A percentile compares a stretch with the other conserved stretches of the same genome.
phyloP scores from a whole-genome alignment of 2,797 vertebrate species.

The Poecilia velifera region DNA sequence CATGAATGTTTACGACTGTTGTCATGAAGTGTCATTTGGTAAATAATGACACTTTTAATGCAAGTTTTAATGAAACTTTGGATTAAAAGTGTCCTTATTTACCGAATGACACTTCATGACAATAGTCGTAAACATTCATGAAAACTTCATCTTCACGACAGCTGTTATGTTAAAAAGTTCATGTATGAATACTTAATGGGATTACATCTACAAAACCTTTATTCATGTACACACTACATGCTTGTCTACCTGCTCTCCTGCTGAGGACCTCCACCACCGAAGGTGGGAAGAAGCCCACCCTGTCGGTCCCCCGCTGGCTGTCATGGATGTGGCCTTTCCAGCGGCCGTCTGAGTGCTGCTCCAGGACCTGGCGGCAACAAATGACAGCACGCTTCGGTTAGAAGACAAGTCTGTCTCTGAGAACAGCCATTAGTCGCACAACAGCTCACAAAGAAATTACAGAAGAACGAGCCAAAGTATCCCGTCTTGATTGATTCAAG shows the following conservation, averaged over 20 bases:
- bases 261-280: slow-evolving; percentile 93
- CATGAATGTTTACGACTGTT: too few species aligned
- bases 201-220: not conserved
- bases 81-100: too few species aligned
- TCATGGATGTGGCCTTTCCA: slow-evolving; percentile 95
- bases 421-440: not conserved
- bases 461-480: not conserved
- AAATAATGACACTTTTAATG: too few species aligned
- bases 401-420: not conserved
- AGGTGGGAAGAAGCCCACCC: slow-evolving; percentile 91
- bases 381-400: slow-evolving; percentile 9
- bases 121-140: too few species aligned
- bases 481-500: not conserved
- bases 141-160: not conserved
- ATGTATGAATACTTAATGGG: not conserved
- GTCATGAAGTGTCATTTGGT: too few species aligned
- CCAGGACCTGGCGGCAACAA: slow-evolving; percentile 84
- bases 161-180: not conserved
- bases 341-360: slow-evolving; percentile 89
- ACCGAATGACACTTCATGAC: too few species aligned
- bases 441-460: slow-evolving; percentile 5
- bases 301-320: slow-evolving; percentile 87
- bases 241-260: slow-evolving; percentile 84
- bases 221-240: not conserved
- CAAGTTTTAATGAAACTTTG: too few species aligned